Conservation (phyloP, 2,797 vertebrate species). For the Hirundo rustica region DNA sequence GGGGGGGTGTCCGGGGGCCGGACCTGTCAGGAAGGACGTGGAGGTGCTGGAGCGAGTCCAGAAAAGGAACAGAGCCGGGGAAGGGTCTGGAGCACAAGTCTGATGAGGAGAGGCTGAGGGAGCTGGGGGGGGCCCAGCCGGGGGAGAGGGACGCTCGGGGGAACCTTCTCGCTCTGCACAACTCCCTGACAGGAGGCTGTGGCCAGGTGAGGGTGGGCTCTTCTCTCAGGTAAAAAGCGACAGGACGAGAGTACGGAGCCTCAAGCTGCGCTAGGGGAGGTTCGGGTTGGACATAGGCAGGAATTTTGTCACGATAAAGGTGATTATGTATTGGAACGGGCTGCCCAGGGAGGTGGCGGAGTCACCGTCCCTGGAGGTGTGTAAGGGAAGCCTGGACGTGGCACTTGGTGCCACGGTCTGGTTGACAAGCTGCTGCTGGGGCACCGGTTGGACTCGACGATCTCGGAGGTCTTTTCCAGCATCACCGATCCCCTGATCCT, state of each 20-base stretch:
- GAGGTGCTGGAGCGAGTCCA: neutral
- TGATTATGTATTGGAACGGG: neutral
- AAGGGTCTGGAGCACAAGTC: neutral
- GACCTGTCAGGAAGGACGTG: neutral
- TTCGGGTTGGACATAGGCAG: fast-evolving
- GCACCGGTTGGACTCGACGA: neutral
- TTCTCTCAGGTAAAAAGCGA: neutral
- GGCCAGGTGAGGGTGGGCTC: neutral
- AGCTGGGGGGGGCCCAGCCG: neutral
- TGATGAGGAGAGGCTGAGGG: neutral
- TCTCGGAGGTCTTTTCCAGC: neutral
- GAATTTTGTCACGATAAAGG: neutral
- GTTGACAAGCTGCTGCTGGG: neutral
- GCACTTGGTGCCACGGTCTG: neutral
- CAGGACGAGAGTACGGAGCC: neutral
- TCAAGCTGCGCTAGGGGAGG: neutral
- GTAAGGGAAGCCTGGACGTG: neutral
- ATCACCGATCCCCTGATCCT: neutral
- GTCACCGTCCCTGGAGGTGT: neutral
- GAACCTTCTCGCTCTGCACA: neutral
- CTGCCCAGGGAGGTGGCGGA: neutral
- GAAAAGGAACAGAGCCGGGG: neutral
- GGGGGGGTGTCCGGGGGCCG: neutral
- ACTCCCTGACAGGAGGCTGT: neutral
- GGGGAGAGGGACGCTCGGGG: neutral